Evolutionary conservation across 2,113 vertebrate genomes (phyloP).

Genomic region (Urocynchramus pylzowi): DNA sequence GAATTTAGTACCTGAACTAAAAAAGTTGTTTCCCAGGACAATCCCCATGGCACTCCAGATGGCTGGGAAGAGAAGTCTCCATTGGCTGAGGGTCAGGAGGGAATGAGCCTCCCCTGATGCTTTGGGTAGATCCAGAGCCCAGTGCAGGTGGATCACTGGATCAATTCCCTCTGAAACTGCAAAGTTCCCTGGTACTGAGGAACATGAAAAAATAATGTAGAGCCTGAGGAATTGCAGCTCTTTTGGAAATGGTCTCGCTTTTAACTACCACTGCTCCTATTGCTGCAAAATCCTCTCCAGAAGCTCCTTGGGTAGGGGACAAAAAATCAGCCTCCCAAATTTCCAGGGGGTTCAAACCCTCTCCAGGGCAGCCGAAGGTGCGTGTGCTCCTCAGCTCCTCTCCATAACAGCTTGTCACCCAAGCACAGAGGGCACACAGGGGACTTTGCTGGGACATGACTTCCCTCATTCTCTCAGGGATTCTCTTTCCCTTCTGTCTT

Average conservation of each 20-base stretch:
- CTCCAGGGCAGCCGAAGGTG: not conserved
- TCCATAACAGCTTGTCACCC: not conserved
- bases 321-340: not conserved
- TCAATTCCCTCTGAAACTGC: not conserved
- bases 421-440: conserved; percentile 32
- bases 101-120: not conserved
- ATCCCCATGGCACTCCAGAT: accelerated
- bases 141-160: not conserved
- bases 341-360: not conserved
- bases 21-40: not conserved
- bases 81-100: not conserved
- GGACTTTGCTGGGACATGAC: conserved; percentile 55
- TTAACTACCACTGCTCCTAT: not conserved
- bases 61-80: not conserved
- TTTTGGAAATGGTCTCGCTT: not conserved
- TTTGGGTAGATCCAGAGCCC: not conserved
- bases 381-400: not conserved
- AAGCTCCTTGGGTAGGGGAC: not conserved
- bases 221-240: not conserved
- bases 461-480: conserved; percentile 8
- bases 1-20: not conserved
- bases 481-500: conserved; percentile 59
- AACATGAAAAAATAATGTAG: not conserved
- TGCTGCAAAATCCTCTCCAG: not conserved
- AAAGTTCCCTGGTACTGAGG: not conserved